These are phyloP conservation scores for Ennomos fuscantarius DNA, from an alignment of 2,888 invertebrate genomes.

Conservation along the genomic window DNA sequence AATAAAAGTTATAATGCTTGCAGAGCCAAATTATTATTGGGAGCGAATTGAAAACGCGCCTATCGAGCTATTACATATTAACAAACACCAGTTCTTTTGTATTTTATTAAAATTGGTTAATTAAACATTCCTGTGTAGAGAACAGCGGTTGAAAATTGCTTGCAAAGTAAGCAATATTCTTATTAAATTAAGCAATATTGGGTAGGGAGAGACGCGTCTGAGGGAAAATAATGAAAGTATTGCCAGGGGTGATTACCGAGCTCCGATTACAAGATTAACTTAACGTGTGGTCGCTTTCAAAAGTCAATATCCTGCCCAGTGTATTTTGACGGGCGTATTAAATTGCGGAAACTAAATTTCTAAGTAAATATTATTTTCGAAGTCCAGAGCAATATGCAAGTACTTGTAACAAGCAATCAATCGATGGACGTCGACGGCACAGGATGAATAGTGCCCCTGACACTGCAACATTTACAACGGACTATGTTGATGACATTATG, in stretches of 20 bases:
- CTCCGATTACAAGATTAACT: slow-evolving; percentile 55
- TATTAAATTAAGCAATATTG: slow-evolving; percentile 81
- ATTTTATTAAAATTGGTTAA: slow-evolving; percentile 48
- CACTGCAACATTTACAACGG: slow-evolving; percentile 41
- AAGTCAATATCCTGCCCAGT: neutral
- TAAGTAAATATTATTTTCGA: slow-evolving; percentile 1
- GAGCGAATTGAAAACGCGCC: too few species aligned
- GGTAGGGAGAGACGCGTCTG: slow-evolving; percentile 66
- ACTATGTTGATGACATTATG: too few species aligned
- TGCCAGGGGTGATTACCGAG: slow-evolving; percentile 56
- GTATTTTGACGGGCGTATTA: too few species aligned
- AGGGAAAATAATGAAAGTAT: slow-evolving; percentile 80
- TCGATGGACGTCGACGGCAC: slow-evolving; percentile 51
- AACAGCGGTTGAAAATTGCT: slow-evolving; percentile 64
- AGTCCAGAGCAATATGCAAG: slow-evolving; percentile 60
- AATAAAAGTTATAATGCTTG: too few species aligned
- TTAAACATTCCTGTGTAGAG: slow-evolving; percentile 69
- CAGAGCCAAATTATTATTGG: too few species aligned
- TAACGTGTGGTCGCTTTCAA: slow-evolving; percentile 9
- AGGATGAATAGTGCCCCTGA: slow-evolving; percentile 68
- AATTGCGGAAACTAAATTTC: too few species aligned
- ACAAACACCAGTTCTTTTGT: too few species aligned
- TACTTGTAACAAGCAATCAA: slow-evolving; percentile 59
- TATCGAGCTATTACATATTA: too few species aligned
- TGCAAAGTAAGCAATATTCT: slow-evolving; percentile 67